Evolutionary conservation across 2,113 vertebrate genomes (phyloP).

Genomic region (Rhinolophus ferrumequinum): DNA sequence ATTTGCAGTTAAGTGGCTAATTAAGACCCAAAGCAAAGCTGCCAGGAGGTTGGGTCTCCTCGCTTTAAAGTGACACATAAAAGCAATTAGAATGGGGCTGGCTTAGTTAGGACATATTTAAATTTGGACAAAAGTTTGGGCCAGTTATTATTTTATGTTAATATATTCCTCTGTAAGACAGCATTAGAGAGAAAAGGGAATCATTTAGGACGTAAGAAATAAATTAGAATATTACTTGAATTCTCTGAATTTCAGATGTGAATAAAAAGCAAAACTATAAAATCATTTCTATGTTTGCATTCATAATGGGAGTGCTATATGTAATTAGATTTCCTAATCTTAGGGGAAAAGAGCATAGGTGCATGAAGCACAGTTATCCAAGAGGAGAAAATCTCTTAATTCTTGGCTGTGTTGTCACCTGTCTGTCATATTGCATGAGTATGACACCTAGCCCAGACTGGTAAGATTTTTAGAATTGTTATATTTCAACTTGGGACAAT

Average conservation of each 20-base stretch:
- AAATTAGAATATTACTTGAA: conserved; percentile 66
- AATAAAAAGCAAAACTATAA: conserved; percentile 67
- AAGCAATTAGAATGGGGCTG: conserved; percentile 77
- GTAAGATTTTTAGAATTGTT: conserved; percentile 69
- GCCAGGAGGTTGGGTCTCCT: conserved; percentile 76
- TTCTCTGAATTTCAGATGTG: conserved; percentile 54
- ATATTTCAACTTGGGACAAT: conserved; percentile 69
- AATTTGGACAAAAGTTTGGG: conserved; percentile 79
- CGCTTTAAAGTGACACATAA: conserved; percentile 81
- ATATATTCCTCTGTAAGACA: conserved; percentile 72
- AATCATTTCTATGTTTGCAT: conserved; percentile 68
- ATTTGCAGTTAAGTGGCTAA: conserved; percentile 79
- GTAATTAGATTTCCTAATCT: conserved; percentile 65
- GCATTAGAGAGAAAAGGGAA: conserved; percentile 62
- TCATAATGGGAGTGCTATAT: conserved; percentile 21
- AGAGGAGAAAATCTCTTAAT: conserved; percentile 65
- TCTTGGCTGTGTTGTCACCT: conserved; percentile 76
- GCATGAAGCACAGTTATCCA: conserved; percentile 56
- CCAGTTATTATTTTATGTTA: conserved; percentile 80
- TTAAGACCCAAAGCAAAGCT: conserved; percentile 76
- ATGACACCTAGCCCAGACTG: conserved; percentile 67
- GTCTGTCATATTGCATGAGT: conserved; percentile 72
- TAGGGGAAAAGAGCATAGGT: conserved; percentile 36
- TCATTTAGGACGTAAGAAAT: conserved; percentile 71
- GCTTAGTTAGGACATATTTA: conserved; percentile 74